Evolutionary conservation across 92 coral and sea anemone species (phyloP).

Genomic region (Heliopora coerulea): DNA sequence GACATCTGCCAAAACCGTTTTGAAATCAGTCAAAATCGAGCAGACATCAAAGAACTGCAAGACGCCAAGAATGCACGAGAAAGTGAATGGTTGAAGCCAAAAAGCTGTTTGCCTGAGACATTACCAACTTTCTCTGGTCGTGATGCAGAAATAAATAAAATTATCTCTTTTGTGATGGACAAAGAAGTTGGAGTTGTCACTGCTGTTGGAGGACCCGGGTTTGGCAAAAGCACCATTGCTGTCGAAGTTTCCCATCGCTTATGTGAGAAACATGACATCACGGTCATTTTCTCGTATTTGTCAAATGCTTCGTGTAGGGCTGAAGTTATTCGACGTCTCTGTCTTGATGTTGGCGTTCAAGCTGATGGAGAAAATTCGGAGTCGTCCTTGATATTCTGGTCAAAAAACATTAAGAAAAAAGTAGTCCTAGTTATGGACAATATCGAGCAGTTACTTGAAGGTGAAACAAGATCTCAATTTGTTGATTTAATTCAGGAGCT

Average conservation of each 20-base stretch:
- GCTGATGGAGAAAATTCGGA: not conserved
- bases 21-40: not conserved
- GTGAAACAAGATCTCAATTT: no score
- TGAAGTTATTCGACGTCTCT: slow-evolving; percentile 14
- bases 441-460: slow-evolving; percentile 13
- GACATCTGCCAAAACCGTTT: no score
- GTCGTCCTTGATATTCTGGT: no score
- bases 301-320: not conserved
- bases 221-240: no score
- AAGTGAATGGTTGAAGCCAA: slow-evolving; percentile 3
- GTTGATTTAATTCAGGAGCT: not conserved
- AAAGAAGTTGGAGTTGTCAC: slow-evolving; percentile 1
- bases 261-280: not conserved
- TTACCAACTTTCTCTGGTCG: slow-evolving; percentile 12
- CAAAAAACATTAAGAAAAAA: not conserved
- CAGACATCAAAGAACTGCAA: not conserved
- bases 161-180: not conserved
- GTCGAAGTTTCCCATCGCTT: slow-evolving; percentile 21
- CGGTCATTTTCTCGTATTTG: slow-evolving; percentile 19
- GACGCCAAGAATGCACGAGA: slow-evolving; percentile 12
- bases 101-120: slow-evolving; percentile 7
- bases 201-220: slow-evolving; percentile 16
- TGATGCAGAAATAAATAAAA: not conserved
- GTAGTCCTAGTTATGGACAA: slow-evolving; percentile 20
- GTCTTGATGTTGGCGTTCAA: slow-evolving; percentile 21